Evolutionary conservation across 2,888 invertebrate genomes (phyloP).

Genomic region (Tetragnatha montana): DNA sequence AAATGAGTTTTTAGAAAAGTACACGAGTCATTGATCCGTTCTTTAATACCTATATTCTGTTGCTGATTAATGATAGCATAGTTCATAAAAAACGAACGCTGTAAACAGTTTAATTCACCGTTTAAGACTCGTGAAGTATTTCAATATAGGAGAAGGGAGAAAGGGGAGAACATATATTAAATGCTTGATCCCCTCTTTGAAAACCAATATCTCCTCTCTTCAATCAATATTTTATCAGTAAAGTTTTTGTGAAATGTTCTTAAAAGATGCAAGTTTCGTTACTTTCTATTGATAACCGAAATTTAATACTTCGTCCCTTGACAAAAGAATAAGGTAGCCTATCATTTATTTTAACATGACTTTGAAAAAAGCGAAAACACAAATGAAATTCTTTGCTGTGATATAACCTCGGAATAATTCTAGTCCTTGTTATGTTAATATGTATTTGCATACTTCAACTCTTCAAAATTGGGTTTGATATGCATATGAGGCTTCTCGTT

Average conservation of each 20-base stretch:
- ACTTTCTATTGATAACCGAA: background rate
- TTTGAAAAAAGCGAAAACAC: background rate
- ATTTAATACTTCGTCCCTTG: background rate
- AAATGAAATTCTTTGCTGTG: background rate
- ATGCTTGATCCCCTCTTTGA: background rate
- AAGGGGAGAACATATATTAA: background rate
- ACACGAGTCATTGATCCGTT: background rate
- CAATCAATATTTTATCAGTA: constrained; percentile 11
- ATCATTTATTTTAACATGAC: background rate
- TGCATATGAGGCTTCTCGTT: background rate
- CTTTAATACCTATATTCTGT: background rate
- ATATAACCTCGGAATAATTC: background rate
- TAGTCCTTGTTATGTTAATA: background rate
- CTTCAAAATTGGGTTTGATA: background rate
- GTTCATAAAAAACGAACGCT: background rate
- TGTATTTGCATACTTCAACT: background rate
- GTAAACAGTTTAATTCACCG: background rate
- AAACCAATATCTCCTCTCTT: constrained; percentile 16
- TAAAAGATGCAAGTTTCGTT: background rate
- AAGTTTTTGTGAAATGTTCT: background rate
- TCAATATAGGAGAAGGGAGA: background rate
- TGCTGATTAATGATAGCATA: background rate
- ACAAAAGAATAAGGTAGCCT: background rate
- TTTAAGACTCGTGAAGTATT: background rate
- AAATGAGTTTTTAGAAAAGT: background rate